Conservation (phyloP, 2,888 invertebrate species). For the Scaptomyza caliginosa region DNA sequence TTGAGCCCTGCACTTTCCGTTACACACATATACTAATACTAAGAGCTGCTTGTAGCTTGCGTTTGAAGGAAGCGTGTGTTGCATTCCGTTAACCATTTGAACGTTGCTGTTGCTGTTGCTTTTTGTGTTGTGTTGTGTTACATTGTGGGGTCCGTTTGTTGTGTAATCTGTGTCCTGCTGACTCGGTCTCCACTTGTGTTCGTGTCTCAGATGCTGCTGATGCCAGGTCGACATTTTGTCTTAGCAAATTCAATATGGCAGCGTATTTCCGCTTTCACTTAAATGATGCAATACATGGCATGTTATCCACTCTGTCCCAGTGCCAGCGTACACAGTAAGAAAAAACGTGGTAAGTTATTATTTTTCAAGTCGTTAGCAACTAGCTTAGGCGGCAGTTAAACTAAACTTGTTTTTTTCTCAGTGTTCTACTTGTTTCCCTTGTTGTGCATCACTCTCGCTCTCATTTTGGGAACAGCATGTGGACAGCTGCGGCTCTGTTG, state of each 20-base stretch:
- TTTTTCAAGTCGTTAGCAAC: too few species aligned
- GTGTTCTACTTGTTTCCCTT: background rate
- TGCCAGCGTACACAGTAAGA: background rate
- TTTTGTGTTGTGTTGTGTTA: background rate
- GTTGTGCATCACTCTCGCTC: background rate
- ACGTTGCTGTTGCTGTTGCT: too few species aligned
- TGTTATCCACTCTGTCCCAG: background rate
- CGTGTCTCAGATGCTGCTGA: slow-evolving; percentile 7
- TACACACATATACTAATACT: background rate
- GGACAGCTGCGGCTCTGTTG: slow-evolving; percentile 7
- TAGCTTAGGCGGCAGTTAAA: too few species aligned
- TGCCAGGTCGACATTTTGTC: slow-evolving; percentile 47
- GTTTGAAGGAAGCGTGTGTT: background rate
- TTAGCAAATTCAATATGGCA: slow-evolving; percentile 67
- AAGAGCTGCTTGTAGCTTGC: too few species aligned
- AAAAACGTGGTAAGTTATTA: background rate
- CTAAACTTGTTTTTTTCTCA: background rate
- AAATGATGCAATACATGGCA: slow-evolving; percentile 48
- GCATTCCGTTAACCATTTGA: background rate
- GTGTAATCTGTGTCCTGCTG: slow-evolving; percentile 28
- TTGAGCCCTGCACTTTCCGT: background rate
- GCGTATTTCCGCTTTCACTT: slow-evolving; percentile 60
- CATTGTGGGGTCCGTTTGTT: slow-evolving; percentile 3
- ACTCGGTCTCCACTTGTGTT: background rate
- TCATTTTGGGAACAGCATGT: slow-evolving; percentile 3